These are phyloP conservation scores for Hipparchia semele DNA, from an alignment of 2,888 invertebrate genomes.

Conservation along the genomic window DNA sequence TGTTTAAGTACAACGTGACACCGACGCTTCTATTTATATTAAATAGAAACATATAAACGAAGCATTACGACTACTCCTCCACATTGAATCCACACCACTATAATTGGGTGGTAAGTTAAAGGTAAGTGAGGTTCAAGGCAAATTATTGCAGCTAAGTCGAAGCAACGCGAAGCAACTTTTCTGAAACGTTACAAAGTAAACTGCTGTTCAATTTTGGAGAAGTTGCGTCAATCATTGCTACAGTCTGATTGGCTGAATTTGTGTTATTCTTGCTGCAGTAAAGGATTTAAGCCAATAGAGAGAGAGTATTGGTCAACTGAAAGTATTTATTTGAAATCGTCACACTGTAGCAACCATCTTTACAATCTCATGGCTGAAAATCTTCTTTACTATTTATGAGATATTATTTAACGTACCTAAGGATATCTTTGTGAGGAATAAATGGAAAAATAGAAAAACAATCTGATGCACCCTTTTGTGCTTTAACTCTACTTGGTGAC, in stretches of 20 bases:
- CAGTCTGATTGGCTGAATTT: too few relatives aligned
- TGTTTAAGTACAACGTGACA: neutral
- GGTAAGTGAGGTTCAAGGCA: neutral
- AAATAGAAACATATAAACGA: conserved; percentile 1
- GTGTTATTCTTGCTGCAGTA: too few relatives aligned
- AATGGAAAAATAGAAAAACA: too few relatives aligned
- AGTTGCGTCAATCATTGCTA: too few relatives aligned
- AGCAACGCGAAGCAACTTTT: neutral
- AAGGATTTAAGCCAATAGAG: too few relatives aligned
- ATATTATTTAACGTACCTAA: too few relatives aligned
- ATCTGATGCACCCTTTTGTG: too few relatives aligned
- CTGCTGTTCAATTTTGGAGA: neutral
- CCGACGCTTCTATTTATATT: conserved; percentile 12
- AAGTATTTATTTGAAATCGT: neutral
- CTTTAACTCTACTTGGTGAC: neutral
- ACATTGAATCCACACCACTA: neutral
- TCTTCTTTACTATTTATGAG: too few relatives aligned
- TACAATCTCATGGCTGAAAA: neutral
- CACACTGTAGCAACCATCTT: neutral
- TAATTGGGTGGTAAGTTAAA: neutral
- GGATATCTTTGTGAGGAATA: too few relatives aligned
- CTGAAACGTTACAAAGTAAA: neutral
- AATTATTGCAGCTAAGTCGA: neutral
- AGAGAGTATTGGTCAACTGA: too few relatives aligned
- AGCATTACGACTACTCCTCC: neutral